Base-by-base conservation (phyloP, 1,140 invertebrate genomes). In the Alviniconcha marisindica region DNA sequence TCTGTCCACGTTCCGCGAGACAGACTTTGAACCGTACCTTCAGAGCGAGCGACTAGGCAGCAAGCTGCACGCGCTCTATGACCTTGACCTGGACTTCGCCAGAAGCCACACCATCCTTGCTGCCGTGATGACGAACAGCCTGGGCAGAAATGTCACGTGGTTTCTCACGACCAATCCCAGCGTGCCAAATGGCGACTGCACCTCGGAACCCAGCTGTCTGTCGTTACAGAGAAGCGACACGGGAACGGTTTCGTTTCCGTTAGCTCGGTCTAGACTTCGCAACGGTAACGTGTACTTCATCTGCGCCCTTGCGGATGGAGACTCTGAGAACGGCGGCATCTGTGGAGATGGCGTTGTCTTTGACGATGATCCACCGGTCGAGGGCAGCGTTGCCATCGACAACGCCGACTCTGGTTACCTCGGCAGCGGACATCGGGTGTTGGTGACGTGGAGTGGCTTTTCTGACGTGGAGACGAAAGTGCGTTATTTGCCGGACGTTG, bases 281-380 rank as follows among this genome's bases (percentile, higher is more conserved):
- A 24, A 76, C 4, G 40, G 40, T 10, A 40, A 0, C 18, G 38
- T 76, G 36, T 76, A 76, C 40, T 76, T 14, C 40, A 44, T 76
- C 4, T 76, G 73, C 14, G 73, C 73, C 0, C 40, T 4, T 10
- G 38, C 44, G 12, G 1, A 7, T 14, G 40, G 31, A 1, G 40
- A 44, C 40, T 12, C 15, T 42, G 36, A 44, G 24, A 3, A n/a
- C 4, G 15, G 18, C 10, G 73, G 44, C 3, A 18, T 54, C 2
- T 88, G 87, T 77, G 84, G 87, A 38, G 82, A 88, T 78, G 87
- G 87, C 31, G 81, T 88, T 31, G 63, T 86, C 12, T 74, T 88
- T n/a, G 87, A 88, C 78, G 63, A 83, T 38, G 71, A 54, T 28
- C 69, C 82, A 7, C 87, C 87, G 4, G 56, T 21, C 21, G 33